Conservation (phyloP, 2,797 vertebrate species). For the Halcyon smyrnensis region DNA sequence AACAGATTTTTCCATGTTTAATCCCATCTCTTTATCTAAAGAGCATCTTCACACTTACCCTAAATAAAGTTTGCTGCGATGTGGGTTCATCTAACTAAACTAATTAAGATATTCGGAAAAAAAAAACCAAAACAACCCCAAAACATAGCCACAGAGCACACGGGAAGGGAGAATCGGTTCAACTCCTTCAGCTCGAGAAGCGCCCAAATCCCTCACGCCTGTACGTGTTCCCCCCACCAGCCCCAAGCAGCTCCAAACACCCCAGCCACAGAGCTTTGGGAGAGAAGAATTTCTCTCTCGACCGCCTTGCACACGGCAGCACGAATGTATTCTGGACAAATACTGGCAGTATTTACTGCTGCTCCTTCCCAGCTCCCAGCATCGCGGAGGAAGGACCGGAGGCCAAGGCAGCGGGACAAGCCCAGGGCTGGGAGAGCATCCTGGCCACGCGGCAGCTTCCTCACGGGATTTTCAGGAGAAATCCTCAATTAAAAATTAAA, state of each 20-base stretch:
- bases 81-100: neutral
- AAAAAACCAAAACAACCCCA: neutral
- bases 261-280: neutral
- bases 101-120: neutral
- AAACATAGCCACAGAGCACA: neutral
- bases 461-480: neutral
- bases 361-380: neutral
- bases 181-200: neutral
- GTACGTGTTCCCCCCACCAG: neutral
- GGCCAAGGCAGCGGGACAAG: neutral
- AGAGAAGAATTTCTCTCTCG: neutral
- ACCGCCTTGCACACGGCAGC: fast-evolving
- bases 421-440: neutral
- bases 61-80: neutral
- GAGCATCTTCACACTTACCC: neutral
- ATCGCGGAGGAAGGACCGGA: no score
- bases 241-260: neutral
- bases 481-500: neutral
- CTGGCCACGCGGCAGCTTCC: neutral
- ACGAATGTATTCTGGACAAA: neutral
- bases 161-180: neutral
- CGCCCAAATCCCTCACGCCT: neutral
- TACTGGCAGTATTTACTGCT: fast-evolving
- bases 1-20: neutral
- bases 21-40: neutral